Evolutionary conservation across 2,888 invertebrate genomes (phyloP), one percentile per base, ranked within the genome.

Genomic region (Caenorhabditis drosophilae): DNA sequence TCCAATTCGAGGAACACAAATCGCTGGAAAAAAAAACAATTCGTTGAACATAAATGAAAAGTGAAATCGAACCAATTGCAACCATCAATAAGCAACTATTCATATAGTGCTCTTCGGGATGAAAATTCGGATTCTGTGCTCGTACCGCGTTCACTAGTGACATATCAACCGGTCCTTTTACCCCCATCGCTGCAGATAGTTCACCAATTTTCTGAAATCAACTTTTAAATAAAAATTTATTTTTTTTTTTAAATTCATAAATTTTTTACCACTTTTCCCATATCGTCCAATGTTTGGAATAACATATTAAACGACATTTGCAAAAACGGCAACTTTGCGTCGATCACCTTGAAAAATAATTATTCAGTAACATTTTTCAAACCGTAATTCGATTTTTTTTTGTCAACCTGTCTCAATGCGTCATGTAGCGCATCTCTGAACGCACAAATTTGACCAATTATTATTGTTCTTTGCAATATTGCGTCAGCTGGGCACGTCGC

Each of bases 71-170:
- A 51, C 51, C 51, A 15, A 98, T 92, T 85, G 97, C 98, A 4
- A 99, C 98, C 93, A 99, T 94, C 60, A 99, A 85, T 36, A 98
- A 87, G 84, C 98, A 98, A 1, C 95, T 92, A 35, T 93, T 87
- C 27, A 56, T 38, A 63, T 83, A 84, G 56, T 83, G 80, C 20
- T 80, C 79, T 11, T 77, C 77, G 2, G 67, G 61, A 22, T 61
- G 52, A 12, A 58, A 35, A 18, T 70, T 62, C 12, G 46, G 46
- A 18, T 40, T 68, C 36, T 96, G 93, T 63, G 90, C 89, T 75
- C 92, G 89, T 9, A 98, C 85, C 0, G 95, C 93, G 35, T 90
- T 89, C 6, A 95, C 92, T 49, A 98, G 87, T 0, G 93, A 92
- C 0, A 97, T 94, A 85, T 98, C 98, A 0, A 98, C 93, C 85